Evolutionary conservation across 2,888 invertebrate species (phyloP), one percentile per base, ranked within the genome.

Genomic region (Synergus laeviventris): DNA sequence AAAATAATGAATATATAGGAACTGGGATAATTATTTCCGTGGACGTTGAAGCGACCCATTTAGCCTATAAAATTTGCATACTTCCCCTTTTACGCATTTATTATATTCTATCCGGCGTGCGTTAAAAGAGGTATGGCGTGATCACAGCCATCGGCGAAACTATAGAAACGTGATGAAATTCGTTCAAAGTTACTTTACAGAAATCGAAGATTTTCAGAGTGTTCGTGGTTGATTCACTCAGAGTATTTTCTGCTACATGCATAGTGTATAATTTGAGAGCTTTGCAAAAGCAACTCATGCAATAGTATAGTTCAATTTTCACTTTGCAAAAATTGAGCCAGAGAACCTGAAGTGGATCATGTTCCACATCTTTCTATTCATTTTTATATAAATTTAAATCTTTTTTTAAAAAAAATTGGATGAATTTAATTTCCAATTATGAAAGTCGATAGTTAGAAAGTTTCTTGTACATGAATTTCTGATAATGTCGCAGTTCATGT

Each of bases 51-150:
- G 79, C 83, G 84, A 78, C 75, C 86, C 86, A 85, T 86, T 87
- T 87, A 87, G 83, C 85, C 87, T 86, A 86, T 87, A 86, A 86
- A 87, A 87, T 87, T 87, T 87, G 84, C 87, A 87, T 87, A 84
- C 77, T 81, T 81, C 79, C 78, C 76, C 78, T 77, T 66, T 74
- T 62, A 49, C 66, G 49, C 45, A n/a, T 31, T 31, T n/a, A n/a
- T n/a, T n/a, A n/a, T n/a, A n/a, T 11, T 49, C 16, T 31, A 75
- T 76, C 76, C 76, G 59, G 70, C 74, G 70, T 70, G 74, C 74
- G 21, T 56, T 56, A 11, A 56, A 56, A 56, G 11, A 56, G 56
- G 56, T 21, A 56, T 56, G 21, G 21, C 56, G 49, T 70, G 24
- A 45, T 70, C 9, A 45, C 16, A 70, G 24, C 66, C 31, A 70